phyloP scores from a whole-genome alignment of 2,113 vertebrate genomes.

The Chiloscyllium plagiosum region DNA sequence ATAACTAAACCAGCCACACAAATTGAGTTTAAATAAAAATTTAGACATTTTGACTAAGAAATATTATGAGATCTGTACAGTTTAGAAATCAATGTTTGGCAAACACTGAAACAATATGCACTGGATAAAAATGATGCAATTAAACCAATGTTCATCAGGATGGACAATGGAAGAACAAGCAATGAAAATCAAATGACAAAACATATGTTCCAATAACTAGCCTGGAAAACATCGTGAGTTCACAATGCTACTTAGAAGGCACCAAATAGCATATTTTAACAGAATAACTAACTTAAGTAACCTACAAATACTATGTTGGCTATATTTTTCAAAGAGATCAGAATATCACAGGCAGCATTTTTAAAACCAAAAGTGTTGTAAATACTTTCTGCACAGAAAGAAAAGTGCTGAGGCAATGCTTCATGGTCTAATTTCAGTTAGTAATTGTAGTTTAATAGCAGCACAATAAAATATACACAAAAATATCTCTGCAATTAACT shows the following conservation, averaged over 20 bases:
- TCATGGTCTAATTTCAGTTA: not conserved
- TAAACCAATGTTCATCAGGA: not conserved
- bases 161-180: not conserved
- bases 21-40: not conserved
- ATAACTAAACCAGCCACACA: too few relatives aligned
- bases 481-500: not conserved
- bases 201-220: not conserved
- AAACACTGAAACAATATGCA: not conserved
- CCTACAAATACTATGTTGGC: not conserved
- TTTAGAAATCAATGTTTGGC: not conserved
- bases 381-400: not conserved
- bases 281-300: not conserved
- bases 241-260: not conserved
- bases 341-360: not conserved
- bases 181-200: not conserved
- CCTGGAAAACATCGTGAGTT: not conserved
- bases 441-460: not conserved
- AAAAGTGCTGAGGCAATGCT: not conserved
- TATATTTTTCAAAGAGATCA: not conserved
- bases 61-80: not conserved
- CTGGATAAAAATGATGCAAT: not conserved
- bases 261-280: not conserved
- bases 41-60: too few relatives aligned
- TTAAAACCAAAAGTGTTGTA: not conserved
- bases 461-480: not conserved